Evolutionary conservation across 2,888 invertebrate species (phyloP).

Genomic region (Clanis bilineata): DNA sequence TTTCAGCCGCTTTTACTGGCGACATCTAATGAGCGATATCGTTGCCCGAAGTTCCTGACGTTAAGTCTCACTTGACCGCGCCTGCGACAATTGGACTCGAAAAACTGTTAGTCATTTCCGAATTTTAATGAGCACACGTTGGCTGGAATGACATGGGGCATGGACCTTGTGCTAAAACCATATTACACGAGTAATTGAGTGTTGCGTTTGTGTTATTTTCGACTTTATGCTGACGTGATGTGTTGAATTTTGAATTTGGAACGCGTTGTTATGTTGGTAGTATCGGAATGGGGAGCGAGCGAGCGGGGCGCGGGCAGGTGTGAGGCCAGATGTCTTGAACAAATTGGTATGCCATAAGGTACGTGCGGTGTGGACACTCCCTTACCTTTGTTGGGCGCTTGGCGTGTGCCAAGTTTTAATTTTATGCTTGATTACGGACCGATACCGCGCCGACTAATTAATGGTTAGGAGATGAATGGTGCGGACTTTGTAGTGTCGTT

Average conservation of each 20-base stretch:
- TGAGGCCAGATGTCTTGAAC: constrained; percentile 81
- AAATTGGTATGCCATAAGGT: constrained; percentile 79
- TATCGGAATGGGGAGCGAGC: constrained; percentile 61
- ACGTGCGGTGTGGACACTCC: constrained; percentile 71
- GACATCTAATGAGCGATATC: constrained; percentile 55
- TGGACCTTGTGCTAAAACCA: constrained; percentile 71
- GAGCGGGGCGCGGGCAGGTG: constrained; percentile 73
- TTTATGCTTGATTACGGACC: constrained; percentile 79
- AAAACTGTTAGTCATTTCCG: constrained; percentile 78
- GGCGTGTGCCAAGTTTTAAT: constrained; percentile 82
- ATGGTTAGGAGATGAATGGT: constrained; percentile 68
- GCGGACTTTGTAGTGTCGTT: constrained; percentile 43
- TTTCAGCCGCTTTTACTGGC: constrained; percentile 40
- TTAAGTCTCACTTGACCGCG: constrained; percentile 65
- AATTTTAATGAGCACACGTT: constrained; percentile 70
- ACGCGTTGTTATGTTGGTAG: constrained; percentile 30
- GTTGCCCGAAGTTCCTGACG: constrained; percentile 44
- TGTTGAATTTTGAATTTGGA: constrained; percentile 23
- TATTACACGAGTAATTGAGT: constrained; percentile 47
- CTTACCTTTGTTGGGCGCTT: constrained; percentile 65
- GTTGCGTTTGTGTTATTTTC: constrained; percentile 28
- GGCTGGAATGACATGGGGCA: constrained; percentile 69
- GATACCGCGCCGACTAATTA: constrained; percentile 71
- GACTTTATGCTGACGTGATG: constrained; percentile 37
- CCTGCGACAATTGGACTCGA: constrained; percentile 57